Conservation (phyloP, 2,888 invertebrate genomes). For the Cosmopolites sordidus region DNA sequence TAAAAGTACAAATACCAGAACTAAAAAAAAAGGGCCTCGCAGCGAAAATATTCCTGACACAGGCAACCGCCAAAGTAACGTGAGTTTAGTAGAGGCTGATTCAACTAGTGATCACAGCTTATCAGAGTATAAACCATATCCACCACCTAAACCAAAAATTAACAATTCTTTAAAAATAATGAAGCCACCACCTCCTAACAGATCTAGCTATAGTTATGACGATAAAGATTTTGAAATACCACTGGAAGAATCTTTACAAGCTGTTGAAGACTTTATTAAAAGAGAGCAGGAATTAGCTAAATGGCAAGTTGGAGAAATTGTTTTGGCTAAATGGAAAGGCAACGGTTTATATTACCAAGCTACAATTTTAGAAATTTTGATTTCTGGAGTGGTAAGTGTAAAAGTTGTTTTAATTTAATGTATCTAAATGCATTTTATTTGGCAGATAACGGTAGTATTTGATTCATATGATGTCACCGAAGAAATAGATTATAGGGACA, state of each 20-base stretch:
- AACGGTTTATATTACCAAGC: slow-evolving; percentile 22
- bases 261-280: slow-evolving; percentile 20
- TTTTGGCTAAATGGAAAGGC: slow-evolving; percentile 22
- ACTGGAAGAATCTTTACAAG: slow-evolving; percentile 20
- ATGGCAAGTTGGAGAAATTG: slow-evolving; percentile 17
- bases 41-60: background rate
- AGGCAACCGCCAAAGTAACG: background rate
- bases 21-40: background rate
- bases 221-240: slow-evolving; percentile 25
- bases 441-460: slow-evolving; percentile 15
- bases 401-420: background rate
- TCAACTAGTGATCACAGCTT: background rate
- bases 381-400: slow-evolving; percentile 16
- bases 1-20: background rate
- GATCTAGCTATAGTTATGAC: slow-evolving; percentile 5
- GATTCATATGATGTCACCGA: slow-evolving; percentile 19
- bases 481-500: slow-evolving; percentile 15
- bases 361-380: slow-evolving; percentile 15
- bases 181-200: slow-evolving; percentile 5
- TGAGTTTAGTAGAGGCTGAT: background rate
- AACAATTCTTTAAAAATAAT: too few relatives aligned
- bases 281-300: slow-evolving; percentile 19
- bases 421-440: background rate
- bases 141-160: background rate
- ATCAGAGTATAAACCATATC: background rate